Evolutionary conservation across 2,797 vertebrate genomes (phyloP).

Genomic region (Mormyrops attenuatus): DNA sequence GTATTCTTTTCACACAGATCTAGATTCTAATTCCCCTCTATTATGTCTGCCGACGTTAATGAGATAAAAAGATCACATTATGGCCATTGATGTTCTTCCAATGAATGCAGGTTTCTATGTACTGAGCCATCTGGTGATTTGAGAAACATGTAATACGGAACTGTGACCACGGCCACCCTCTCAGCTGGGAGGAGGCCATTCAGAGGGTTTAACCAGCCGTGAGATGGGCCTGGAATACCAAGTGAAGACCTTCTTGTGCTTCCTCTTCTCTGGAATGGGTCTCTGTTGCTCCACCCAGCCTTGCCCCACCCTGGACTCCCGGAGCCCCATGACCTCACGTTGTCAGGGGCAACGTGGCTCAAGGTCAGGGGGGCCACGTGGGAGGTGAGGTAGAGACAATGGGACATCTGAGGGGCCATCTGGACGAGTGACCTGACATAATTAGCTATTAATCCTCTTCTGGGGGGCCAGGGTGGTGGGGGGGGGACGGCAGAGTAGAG

Average conservation of each 20-base stretch:
- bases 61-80: constrained; percentile 90
- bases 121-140: constrained; percentile 91
- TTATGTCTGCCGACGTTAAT: constrained; percentile 98
- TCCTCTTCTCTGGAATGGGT: constrained; percentile 31
- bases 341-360: constrained; percentile 83
- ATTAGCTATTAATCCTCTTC: constrained; percentile 96
- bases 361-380: constrained; percentile 89
- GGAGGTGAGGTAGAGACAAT: constrained; percentile 82
- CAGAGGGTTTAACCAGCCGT: constrained; percentile 93
- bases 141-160: constrained; percentile 93
- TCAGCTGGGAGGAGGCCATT: constrained; percentile 85
- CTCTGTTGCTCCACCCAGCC: constrained; percentile 21
- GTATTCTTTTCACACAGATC: constrained; percentile 89
- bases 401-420: constrained; percentile 93
- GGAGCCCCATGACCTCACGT: constrained; percentile 73
- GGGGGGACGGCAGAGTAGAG: constrained; percentile 61
- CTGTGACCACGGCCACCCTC: constrained; percentile 85
- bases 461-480: constrained; percentile 59
- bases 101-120: constrained; percentile 84
- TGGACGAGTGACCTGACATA: constrained; percentile 98
- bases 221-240: constrained; percentile 90
- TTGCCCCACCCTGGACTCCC: constrained; percentile 27
- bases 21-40: constrained; percentile 95
- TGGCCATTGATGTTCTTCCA: constrained; percentile 75
- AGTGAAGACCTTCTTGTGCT: constrained; percentile 70